These are phyloP conservation scores for Leptatherina wallacei DNA, from an alignment of 2,797 vertebrate species.

Conservation along the genomic window DNA sequence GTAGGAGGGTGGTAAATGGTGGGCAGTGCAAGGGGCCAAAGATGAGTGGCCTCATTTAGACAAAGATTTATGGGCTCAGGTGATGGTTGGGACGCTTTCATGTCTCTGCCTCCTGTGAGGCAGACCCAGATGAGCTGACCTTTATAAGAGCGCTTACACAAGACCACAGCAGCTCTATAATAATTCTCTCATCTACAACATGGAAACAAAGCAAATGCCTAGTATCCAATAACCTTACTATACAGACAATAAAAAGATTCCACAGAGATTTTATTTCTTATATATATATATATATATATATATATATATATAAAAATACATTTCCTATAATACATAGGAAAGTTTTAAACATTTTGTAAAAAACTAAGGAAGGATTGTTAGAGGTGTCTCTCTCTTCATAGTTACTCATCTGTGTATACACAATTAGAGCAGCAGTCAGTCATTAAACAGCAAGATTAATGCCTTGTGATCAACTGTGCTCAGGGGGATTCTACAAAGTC, in stretches of 20 bases:
- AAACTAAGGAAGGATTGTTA: not conserved
- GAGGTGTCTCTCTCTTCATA: slow-evolving; percentile 36
- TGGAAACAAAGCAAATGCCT: slow-evolving; percentile 7
- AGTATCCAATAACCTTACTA: not conserved
- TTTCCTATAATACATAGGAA: too few species aligned
- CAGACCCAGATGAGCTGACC: slow-evolving; percentile 73
- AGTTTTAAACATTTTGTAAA: not conserved
- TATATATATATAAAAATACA: too few species aligned
- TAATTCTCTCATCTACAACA: slow-evolving; percentile 25
- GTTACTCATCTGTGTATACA: slow-evolving; percentile 72
- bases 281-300: too few species aligned
- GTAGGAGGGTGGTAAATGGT: slow-evolving; percentile 4
- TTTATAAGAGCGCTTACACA: slow-evolving; percentile 67
- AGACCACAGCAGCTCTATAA: slow-evolving; percentile 46
- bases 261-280: too few species aligned
- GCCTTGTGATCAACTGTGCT: slow-evolving; percentile 79
- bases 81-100: slow-evolving; percentile 72
- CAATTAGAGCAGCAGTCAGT: slow-evolving; percentile 79
- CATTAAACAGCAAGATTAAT: slow-evolving; percentile 84
- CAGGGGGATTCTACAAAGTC: slow-evolving; percentile 73
- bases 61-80: slow-evolving; percentile 74
- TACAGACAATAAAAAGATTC: not conserved
- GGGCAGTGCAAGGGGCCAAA: slow-evolving; percentile 36
- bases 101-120: slow-evolving; percentile 64
- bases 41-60: slow-evolving; percentile 65